phyloP scores from a whole-genome alignment of 2,888 invertebrate species.

The Acleris holmiana region DNA sequence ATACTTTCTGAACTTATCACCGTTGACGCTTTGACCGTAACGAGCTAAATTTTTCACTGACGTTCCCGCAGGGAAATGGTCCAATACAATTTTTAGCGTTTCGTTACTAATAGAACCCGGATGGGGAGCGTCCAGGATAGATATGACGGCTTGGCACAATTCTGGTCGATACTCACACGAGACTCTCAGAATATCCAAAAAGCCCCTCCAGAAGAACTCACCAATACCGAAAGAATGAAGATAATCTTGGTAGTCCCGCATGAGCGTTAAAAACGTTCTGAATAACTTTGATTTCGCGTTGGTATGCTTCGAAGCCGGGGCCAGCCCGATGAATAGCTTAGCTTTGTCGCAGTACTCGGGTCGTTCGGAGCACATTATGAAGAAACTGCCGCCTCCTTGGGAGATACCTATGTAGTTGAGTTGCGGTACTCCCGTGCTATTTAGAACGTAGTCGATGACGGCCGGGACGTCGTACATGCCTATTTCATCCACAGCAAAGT shows the following conservation, averaged over 20 bases:
- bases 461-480: constrained; percentile 88
- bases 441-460: constrained; percentile 86
- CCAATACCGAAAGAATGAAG: constrained; percentile 1
- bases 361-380: constrained; percentile 65
- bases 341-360: constrained; percentile 76
- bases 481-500: constrained; percentile 89
- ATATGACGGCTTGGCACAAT: background rate
- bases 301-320: constrained; percentile 22
- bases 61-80: constrained; percentile 28
- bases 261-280: background rate
- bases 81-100: background rate
- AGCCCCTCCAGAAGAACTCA: constrained; percentile 16
- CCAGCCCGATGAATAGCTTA: constrained; percentile 17
- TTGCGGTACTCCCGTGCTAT: constrained; percentile 29
- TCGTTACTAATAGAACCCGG: constrained; percentile 2
- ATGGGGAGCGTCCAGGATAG: constrained; percentile 8
- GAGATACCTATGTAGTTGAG: constrained; percentile 87
- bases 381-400: constrained; percentile 79
- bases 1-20: constrained; percentile 19
- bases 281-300: constrained; percentile 15
- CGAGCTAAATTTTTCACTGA: constrained; percentile 19
- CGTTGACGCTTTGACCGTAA: constrained; percentile 17
- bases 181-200: background rate
- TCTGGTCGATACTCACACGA: background rate
- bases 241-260: constrained; percentile 4